Conservation (phyloP, 2,113 vertebrate species). For the Fulmarus glacialis region DNA sequence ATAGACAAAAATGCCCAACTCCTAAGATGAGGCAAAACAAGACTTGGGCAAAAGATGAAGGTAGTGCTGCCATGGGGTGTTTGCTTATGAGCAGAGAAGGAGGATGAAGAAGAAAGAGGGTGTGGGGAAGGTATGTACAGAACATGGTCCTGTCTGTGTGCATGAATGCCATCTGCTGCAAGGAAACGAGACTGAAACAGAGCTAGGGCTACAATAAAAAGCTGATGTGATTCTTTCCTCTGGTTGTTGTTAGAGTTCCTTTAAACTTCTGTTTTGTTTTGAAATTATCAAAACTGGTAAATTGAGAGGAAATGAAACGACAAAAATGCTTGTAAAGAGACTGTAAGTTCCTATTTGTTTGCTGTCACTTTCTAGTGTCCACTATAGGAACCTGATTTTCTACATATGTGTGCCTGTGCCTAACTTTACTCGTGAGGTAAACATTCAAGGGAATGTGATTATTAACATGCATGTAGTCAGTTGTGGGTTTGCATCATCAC, state of each 20-base stretch:
- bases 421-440: neutral
- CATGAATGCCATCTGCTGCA: neutral
- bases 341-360: neutral
- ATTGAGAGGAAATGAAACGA: neutral
- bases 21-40: neutral
- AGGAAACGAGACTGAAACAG: neutral
- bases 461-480: neutral
- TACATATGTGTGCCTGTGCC: rapidly evolving
- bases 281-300: neutral
- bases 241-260: neutral
- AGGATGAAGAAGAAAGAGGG: neutral
- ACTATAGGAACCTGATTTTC: rapidly evolving
- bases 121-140: constrained; percentile 5
- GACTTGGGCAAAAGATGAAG: neutral
- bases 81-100: neutral
- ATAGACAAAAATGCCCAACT: neutral
- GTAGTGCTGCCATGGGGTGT: neutral
- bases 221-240: neutral
- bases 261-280: neutral
- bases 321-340: neutral
- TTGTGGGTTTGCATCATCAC: neutral
- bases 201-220: neutral
- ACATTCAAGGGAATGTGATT: neutral
- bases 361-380: neutral
- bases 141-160: neutral